Evolutionary conservation across 1,140 invertebrate species (phyloP), one percentile per base, ranked within the genome.

Genomic region (Ceratitis capitata): DNA sequence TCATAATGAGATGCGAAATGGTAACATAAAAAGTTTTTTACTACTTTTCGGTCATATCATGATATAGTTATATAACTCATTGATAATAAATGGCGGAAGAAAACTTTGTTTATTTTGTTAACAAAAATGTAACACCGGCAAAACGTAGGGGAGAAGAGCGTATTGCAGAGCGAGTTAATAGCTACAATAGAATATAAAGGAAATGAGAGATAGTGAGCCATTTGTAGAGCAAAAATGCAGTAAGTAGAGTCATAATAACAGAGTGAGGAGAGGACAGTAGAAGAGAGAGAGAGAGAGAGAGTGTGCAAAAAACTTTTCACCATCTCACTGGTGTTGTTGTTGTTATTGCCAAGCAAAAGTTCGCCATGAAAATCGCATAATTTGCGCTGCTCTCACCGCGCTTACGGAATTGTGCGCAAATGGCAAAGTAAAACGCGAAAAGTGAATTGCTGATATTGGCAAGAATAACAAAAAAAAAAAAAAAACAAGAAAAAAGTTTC

Each of bases 11-110:
- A 74, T 74, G 69, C 69, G 39, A 74, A 74, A 74, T 74, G 32
- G 69, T 42, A 74, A 45, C 69, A 74, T 74, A 74, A 74, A 74
- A 74, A 74, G 69, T 74, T 74, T 74, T 74, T 42, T 74, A 42
- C 42, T 74, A 74, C 39, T 74, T n/a, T 74, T 74, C 29, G 69
- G 39, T 32, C 39, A 74, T 74, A 74, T 74, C 69, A 74, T 45
- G 69, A 45, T 45, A 69, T 39, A 69, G 61, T 69, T 39, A 69
- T 69, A 74, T 74, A 74, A 74, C 69, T 74, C 69, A 74, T 74
- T 74, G 69, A 74, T 74, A 74, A 74, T 74, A 74, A 74, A 74
- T 74, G 69, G 69, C 19, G 69, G 39, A 45, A 23, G 39, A 45
- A 45, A 74, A 74, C 29, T 74, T 74, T 74, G 69, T 74, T 42